Conservation (phyloP, 2,888 invertebrate species). For the Acleris cristana region DNA sequence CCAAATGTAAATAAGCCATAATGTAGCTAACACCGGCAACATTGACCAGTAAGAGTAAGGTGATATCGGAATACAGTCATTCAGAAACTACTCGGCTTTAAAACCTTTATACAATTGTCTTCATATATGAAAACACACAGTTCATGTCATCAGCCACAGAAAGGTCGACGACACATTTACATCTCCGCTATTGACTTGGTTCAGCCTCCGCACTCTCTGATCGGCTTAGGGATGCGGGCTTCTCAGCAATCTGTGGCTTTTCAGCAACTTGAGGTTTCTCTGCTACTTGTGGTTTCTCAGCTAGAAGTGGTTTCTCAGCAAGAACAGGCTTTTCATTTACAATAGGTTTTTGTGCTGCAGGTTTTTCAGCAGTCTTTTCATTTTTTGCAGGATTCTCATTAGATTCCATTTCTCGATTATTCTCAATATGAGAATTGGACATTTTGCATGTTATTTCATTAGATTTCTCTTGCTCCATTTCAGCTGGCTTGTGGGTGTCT, state of each 20-base stretch:
- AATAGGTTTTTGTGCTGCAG: constrained; percentile 37
- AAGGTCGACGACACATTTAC: constrained; percentile 59
- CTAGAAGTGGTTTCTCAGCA: constrained; percentile 23
- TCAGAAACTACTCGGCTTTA: constrained; percentile 32
- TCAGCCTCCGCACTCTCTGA: constrained; percentile 66
- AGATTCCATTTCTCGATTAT: constrained; percentile 46
- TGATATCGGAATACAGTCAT: constrained; percentile 32
- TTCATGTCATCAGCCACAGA: constrained; percentile 62
- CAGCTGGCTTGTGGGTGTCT: constrained; percentile 68
- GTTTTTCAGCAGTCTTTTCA: constrained; percentile 37
- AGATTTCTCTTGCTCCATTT: constrained; percentile 75
- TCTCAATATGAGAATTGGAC: constrained; percentile 65
- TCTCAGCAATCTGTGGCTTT: constrained; percentile 44
- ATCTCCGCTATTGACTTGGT: constrained; percentile 76
- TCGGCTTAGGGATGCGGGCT: constrained; percentile 58
- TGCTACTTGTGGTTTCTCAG: constrained; percentile 39
- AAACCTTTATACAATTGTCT: constrained; percentile 64
- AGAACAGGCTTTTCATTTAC: constrained; percentile 37
- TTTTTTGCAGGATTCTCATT: constrained; percentile 29
- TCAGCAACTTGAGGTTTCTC: constrained; percentile 40
- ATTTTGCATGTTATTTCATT: constrained; percentile 68
- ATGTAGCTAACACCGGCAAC: constrained; percentile 15
- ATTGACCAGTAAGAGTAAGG: constrained; percentile 12
- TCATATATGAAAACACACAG: constrained; percentile 75
- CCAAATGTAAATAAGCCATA: constrained; percentile 7